Conservation (phyloP, 2,888 invertebrate genomes). For the Thereva nobilitata region DNA sequence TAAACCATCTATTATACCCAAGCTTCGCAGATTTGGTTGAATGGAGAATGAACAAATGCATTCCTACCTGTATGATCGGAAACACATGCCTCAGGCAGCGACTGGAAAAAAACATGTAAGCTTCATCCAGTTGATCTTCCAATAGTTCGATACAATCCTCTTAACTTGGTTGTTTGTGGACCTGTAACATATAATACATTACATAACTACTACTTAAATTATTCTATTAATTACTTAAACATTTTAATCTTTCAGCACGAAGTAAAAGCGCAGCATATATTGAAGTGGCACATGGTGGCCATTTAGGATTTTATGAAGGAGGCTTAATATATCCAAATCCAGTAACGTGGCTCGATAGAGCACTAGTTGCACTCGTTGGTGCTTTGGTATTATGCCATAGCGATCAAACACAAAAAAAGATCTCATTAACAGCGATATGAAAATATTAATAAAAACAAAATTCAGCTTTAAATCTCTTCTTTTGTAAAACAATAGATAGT, state of each 20-base stretch:
- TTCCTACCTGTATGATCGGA: too few species aligned
- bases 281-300: constrained; percentile 89
- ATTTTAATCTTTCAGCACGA: constrained; percentile 60
- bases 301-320: constrained; percentile 93
- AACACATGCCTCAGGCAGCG: too few species aligned
- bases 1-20: too few species aligned
- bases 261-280: constrained; percentile 73
- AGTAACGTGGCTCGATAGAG: constrained; percentile 90
- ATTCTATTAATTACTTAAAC: constrained; percentile 11
- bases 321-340: constrained; percentile 84
- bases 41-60: too few species aligned
- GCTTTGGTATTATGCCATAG: constrained; percentile 62
- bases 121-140: too few species aligned
- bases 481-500: too few species aligned
- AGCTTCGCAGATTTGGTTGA: too few species aligned
- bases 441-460: constrained; percentile 5
- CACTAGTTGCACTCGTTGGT: constrained; percentile 80
- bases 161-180: too few species aligned
- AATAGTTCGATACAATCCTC: too few species aligned
- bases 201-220: background rate
- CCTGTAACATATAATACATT: too few species aligned
- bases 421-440: constrained; percentile 19
- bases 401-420: constrained; percentile 28
- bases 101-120: too few species aligned
- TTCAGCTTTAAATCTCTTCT: too few species aligned